phyloP scores from a whole-genome alignment of 2,113 vertebrate species.

The Halichoerus grypus region DNA sequence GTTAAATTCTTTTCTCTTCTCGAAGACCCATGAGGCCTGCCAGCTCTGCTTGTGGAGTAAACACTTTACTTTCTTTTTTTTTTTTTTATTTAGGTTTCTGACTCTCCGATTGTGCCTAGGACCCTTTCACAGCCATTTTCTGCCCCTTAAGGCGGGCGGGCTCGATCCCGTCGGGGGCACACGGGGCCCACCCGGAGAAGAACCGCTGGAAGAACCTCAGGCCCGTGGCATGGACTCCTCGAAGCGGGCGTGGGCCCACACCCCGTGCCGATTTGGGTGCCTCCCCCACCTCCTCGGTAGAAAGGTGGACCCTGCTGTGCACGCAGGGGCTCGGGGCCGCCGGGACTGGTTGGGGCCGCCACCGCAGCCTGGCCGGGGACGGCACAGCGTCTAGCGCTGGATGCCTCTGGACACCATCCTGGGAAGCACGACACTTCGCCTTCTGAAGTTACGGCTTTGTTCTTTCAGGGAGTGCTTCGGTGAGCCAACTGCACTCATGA shows the following conservation, averaged over 20 bases:
- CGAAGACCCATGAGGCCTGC: not conserved
- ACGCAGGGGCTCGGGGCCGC: not conserved
- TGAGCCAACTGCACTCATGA: not conserved
- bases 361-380: not conserved
- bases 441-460: not conserved
- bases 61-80: not conserved
- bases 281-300: not conserved
- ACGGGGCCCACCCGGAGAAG: too few species aligned
- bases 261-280: not conserved
- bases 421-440: not conserved
- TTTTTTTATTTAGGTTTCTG: not conserved
- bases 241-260: rapidly evolving
- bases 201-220: too few species aligned
- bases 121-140: not conserved
- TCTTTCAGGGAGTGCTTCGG: not conserved
- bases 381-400: not conserved
- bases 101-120: not conserved
- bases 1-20: not conserved
- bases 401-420: not conserved
- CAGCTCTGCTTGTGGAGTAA: not conserved
- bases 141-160: not conserved
- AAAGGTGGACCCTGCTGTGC: too few species aligned
- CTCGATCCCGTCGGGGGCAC: not conserved
- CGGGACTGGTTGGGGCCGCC: not conserved
- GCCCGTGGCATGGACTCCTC: not conserved